A percentile compares a stretch with the other conserved stretches of the same genome.
These are phyloP conservation scores for Mantis religiosa DNA, from an alignment of 2,888 invertebrate genomes.

Conservation along the genomic window DNA sequence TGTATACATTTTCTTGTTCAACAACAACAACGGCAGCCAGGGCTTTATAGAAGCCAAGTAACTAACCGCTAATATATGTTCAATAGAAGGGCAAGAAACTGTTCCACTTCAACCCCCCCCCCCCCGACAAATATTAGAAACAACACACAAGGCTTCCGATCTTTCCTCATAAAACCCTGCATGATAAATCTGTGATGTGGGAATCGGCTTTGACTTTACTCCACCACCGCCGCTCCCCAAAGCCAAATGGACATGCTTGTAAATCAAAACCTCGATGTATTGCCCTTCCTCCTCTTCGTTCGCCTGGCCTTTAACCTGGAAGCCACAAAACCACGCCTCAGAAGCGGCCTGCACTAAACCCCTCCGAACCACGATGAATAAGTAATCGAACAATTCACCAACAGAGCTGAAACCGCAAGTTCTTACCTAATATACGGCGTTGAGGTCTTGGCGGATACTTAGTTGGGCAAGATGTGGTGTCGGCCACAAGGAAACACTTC, in stretches of 20 bases:
- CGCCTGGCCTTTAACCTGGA: slow-evolving; percentile 9
- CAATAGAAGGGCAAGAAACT: neutral
- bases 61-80: neutral
- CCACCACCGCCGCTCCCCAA: neutral
- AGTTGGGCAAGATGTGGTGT: neutral
- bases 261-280: slow-evolving; percentile 12
- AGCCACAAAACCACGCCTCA: slow-evolving; percentile 8
- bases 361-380: slow-evolving; percentile 21
- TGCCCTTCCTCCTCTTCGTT: neutral
- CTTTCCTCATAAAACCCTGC: neutral
- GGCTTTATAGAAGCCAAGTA: neutral
- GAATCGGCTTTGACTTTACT: slow-evolving; percentile 11
- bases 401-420: neutral
- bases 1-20: neutral
- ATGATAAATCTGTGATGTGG: slow-evolving; percentile 17
- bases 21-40: neutral
- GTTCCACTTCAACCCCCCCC: no score
- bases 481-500: neutral
- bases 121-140: neutral
- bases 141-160: neutral
- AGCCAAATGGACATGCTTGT: slow-evolving; percentile 1
- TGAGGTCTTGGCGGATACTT: neutral
- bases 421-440: slow-evolving; percentile 11
- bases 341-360: neutral
- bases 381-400: slow-evolving; percentile 18